Conservation (phyloP, 2,888 invertebrate species). For the Tipula unca region DNA sequence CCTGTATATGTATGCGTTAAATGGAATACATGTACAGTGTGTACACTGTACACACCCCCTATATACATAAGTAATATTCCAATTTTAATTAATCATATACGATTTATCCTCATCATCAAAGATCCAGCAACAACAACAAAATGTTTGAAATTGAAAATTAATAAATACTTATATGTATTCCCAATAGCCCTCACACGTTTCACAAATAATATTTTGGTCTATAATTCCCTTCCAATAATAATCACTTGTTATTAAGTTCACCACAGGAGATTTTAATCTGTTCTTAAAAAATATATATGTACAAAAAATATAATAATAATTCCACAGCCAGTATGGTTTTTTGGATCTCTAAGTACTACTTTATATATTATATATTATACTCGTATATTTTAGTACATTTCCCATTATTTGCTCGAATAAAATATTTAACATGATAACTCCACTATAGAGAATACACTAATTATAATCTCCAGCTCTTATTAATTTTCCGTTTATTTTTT, state of each 20-base stretch:
- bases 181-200: conserved; percentile 16
- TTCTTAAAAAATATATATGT: conserved; percentile 15
- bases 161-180: neutral
- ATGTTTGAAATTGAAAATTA: neutral
- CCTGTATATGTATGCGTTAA: neutral
- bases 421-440: neutral
- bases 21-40: neutral
- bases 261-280: conserved; percentile 42
- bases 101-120: neutral
- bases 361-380: neutral
- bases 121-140: neutral
- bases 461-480: neutral
- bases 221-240: conserved; percentile 3
- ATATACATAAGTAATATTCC: neutral
- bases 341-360: neutral
- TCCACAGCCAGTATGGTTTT: conserved; percentile 8
- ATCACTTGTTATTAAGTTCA: conserved; percentile 38
- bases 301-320: neutral
- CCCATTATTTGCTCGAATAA: neutral
- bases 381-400: neutral
- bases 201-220: conserved; percentile 19
- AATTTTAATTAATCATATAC: conserved; percentile 3
- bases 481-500: neutral
- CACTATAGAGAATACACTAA: neutral
- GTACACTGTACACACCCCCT: neutral